Base-by-base conservation (phyloP, 2,888 invertebrate genomes). In the Mellilla xanthometata region DNA sequence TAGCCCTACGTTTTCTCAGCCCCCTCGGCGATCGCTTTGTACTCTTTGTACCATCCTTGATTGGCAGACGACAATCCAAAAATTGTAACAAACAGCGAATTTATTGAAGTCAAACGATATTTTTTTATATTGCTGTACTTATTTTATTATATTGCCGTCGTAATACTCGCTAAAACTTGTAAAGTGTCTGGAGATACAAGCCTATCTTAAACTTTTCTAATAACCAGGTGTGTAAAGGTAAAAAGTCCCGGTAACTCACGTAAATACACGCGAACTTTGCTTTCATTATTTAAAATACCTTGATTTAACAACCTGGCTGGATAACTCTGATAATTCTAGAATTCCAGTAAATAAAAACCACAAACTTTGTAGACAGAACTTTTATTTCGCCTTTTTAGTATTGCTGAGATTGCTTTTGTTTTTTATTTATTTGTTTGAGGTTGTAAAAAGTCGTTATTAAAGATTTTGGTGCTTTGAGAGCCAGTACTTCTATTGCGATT, bases 1-100 rank as follows among this genome's bases (percentile, higher is more conserved):
- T 19, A 56, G 12, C 54, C 53, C 49, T 56, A 32, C 12, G 23
- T 54, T 39, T 51, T 45, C 45, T 30, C 10, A 10, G 33, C 49
- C 51, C 63, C 63, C 39, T 56, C 40, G 63, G 72, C 68, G 42
- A 51, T 44, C 56, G 49, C 74, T 76, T 76, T 76, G 71, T 68
- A 51, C 42, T 39, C 46, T 50, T 52, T 53, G 53, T 59, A 40
- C 32, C 39, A 29, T 59, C 32, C 57, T 63, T 77, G 75, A 78
- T 77, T 77, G 76, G 65, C 74, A 76, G 65, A 73, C 62, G 68
- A 71, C 67, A 69, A 68, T 64, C 59, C 62, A 61, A 66, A 72
- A 73, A 68, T 67, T 60, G 54, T 62, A 68, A 59, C 58, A 62
- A 55, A 62, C 58, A 65, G 60, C 58, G 55, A 62, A 57, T 63